These are phyloP conservation scores for Hemithea aestivaria DNA, from an alignment of 2,888 invertebrate species.

Conservation along the genomic window DNA sequence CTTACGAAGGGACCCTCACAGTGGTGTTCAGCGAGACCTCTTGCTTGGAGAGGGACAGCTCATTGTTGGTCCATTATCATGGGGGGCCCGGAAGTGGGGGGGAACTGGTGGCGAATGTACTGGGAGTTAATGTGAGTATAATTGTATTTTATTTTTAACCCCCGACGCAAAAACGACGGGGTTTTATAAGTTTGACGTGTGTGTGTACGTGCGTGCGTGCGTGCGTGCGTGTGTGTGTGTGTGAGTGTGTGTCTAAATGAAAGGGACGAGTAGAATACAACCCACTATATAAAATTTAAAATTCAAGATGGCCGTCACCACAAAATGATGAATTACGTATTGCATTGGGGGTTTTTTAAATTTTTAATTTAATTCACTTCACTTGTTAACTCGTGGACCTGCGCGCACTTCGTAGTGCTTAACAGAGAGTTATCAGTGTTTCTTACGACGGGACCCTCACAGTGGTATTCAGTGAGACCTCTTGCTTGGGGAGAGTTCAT, in stretches of 20 bases:
- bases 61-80: conserved; percentile 43
- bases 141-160: not conserved
- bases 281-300: no score
- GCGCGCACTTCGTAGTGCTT: no score
- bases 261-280: no score
- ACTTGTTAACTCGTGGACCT: no score
- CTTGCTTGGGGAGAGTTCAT: conserved; percentile 38
- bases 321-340: no score
- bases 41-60: conserved; percentile 38
- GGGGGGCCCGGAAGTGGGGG: conserved; percentile 38
- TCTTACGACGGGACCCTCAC: conserved; percentile 48
- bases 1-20: conserved; percentile 48
- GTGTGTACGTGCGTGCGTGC: not conserved
- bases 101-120: conserved; percentile 41
- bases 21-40: conserved; percentile 37
- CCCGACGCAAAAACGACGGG: no score
- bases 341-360: no score
- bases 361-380: no score
- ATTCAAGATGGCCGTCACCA: no score
- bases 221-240: no score
- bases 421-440: no score
- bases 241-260: no score
- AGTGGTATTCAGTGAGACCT: conserved; percentile 36
- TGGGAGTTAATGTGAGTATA: conserved; percentile 49
- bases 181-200: not conserved